Evolutionary conservation across 1,140 invertebrate genomes (phyloP).

Genomic region (Luehdorfia chinensis): DNA sequence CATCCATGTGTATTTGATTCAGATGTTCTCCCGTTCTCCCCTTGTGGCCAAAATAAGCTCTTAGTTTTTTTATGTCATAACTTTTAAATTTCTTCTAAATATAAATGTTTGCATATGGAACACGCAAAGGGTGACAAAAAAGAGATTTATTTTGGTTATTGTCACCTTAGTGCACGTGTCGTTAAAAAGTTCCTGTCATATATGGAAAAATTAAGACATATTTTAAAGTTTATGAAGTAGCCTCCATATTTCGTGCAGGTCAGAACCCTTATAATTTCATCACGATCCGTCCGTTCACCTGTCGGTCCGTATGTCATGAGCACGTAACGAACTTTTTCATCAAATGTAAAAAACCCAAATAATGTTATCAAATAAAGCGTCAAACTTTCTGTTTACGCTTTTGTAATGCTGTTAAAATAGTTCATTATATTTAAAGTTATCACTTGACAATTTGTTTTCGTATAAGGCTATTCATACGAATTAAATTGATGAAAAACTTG

Average conservation of each 20-base stretch:
- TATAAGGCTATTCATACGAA: too few relatives aligned
- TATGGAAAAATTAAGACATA: too few relatives aligned
- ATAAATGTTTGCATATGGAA: constrained; percentile 28
- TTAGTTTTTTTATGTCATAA: constrained; percentile 44
- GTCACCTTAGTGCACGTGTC: background rate
- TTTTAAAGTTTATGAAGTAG: too few relatives aligned
- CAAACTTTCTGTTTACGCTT: too few relatives aligned
- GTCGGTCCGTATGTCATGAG: background rate
- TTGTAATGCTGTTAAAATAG: too few relatives aligned
- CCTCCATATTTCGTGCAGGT: too few relatives aligned
- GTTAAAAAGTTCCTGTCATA: too few relatives aligned
- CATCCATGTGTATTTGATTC: constrained; percentile 9
- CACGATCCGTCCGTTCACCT: background rate
- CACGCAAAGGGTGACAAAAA: background rate
- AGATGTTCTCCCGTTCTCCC: constrained; percentile 1
- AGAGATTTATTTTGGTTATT: background rate
- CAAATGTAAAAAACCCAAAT: constrained; percentile 1
- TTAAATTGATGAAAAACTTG: background rate
- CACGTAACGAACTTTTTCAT: constrained; percentile 1
- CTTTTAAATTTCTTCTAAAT: constrained; percentile 39
- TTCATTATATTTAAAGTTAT: constrained; percentile 1
- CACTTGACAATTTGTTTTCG: too few relatives aligned
- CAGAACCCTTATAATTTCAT: constrained; percentile 3
- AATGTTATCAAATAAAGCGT: too few relatives aligned
- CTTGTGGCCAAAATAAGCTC: constrained; percentile 44